Conservation (phyloP, 2,113 vertebrate genomes). For the Syngnathus scovelli region DNA sequence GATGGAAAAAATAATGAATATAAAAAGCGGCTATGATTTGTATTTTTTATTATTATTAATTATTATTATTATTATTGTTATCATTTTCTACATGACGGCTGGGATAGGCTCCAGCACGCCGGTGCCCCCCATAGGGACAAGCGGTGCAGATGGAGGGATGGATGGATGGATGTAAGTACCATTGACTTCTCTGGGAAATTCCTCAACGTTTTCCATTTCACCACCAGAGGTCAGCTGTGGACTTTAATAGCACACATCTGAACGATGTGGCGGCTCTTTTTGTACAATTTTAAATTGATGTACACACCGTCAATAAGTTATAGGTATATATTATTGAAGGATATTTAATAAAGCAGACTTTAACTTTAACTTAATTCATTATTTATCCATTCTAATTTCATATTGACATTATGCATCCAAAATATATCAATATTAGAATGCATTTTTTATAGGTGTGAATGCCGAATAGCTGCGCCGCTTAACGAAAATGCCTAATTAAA, state of each 20-base stretch:
- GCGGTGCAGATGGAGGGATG: too few species aligned
- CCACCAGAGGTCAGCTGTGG: constrained; percentile 47
- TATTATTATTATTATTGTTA: too few species aligned
- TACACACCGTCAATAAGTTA: not conserved
- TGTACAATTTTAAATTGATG: not conserved
- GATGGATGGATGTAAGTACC: not conserved
- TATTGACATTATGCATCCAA: not conserved
- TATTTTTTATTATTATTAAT: too few species aligned
- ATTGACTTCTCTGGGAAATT: not conserved
- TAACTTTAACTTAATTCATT: not conserved
- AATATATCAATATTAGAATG: not conserved
- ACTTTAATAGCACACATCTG: not conserved
- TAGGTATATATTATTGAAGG: not conserved
- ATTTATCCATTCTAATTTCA: not conserved
- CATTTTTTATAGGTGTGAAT: not conserved
- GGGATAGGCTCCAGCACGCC: too few species aligned
- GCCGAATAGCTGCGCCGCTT: too few species aligned
- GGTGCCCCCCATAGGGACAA: too few species aligned
- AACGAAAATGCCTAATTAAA: too few species aligned
- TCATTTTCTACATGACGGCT: too few species aligned
- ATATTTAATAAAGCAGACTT: not conserved
- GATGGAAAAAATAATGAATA: too few species aligned
- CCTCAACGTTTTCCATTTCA: not conserved
- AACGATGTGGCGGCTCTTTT: not conserved
- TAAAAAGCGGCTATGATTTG: too few species aligned